Evolutionary conservation across 2,797 vertebrate species (phyloP), one percentile per base, ranked within the genome.

Genomic region (Otolemur crassicaudatus): DNA sequence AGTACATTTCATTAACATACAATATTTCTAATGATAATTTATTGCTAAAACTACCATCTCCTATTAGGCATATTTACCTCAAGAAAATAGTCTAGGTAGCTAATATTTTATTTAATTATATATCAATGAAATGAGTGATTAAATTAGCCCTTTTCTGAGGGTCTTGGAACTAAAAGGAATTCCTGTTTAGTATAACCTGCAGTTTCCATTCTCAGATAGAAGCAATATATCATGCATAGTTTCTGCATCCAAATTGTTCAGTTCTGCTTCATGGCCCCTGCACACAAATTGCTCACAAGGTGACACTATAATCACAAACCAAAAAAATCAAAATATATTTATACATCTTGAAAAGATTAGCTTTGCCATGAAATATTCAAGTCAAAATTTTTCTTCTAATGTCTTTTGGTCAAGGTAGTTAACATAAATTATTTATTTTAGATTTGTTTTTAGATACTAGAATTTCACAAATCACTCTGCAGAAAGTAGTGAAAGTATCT

Each of bases 251-350:
- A 88, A 90, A 94, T 46, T 87, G 90, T 76, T 90, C 81, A 34
- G 85, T 80, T 96, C 87, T 97, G 72, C 77, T 90, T 97, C 91
- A 91, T 34, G 43, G 80, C 79, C 46, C 49, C 53, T 60, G 80
- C 58, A 93, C 79, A 91, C 73, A 94, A 94, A 96, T 69, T 91
- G 84, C 70, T 93, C 92, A 93, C 72, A 93, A 96, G 86, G 89
- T 85, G 72, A 96, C 49, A 93, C 22, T 61, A 60, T 60, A 80
- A 69, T 70, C 67, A 87, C 27, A 65, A 69, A 61, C n/a, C 65
- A 89, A 87, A 96, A 96, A 92, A 91, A n/a, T 82, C 81, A 91
- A 91, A 93, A 94, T 69, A 27, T 29, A 60, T 87, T 94, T 29
- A 82, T 49, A 67, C 1, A 49, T 60, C 20, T 34, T 91, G 67